Base-by-base conservation (phyloP, 2,888 invertebrate genomes). In the Callyntrura guangdongensis region DNA sequence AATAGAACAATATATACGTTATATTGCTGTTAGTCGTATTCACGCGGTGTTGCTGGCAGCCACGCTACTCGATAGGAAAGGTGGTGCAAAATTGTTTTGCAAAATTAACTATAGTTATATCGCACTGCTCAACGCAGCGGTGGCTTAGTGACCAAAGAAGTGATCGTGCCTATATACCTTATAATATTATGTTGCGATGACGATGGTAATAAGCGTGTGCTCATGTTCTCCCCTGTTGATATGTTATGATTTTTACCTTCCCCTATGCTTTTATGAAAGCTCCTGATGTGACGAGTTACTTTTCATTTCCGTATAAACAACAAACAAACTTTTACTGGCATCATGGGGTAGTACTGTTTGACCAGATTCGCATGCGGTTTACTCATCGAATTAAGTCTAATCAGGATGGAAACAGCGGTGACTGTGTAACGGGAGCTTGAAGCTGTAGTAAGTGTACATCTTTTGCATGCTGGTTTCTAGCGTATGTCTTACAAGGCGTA, bases 181-280 rank as follows among this genome's bases (percentile, higher is more conserved):
- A 22, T 56, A 77, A 36, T 79, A 77, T 5, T 20, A 20, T 49
- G 22, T 64, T 25, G 64, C 83, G 47, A 64, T 36, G 36, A 36
- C 6, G 36, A 36, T 36, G 36, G 36, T 36, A 36, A 79, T 25
- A 36, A 11, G 22, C n/a, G 20, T 47, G 17, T 79, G 56, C 79
- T 79, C 27, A 79, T 79, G 17, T 53, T 79, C 56, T 79, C 79
- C 83, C 49, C 64, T 83, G 83, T 67, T 83, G 83, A 67, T 67
- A 27, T 83, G 83, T 74, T 85, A 45, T 86, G 86, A 77, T 86
- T 86, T 86, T 86, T 64, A 86, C 86, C 74, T 59, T 59, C 36
- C 59, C 56, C 27, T 36, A 53, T 59, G 79, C 53, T 59, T 56
- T 56, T 56, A 36, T 59, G 49, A 59, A n/a, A 27, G 17, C 36